Percentiles rank a stretch among this genome's conserved stretches.
phyloP scores from a whole-genome alignment of 1,140 invertebrate genomes.

The Anadara kagoshimensis region DNA sequence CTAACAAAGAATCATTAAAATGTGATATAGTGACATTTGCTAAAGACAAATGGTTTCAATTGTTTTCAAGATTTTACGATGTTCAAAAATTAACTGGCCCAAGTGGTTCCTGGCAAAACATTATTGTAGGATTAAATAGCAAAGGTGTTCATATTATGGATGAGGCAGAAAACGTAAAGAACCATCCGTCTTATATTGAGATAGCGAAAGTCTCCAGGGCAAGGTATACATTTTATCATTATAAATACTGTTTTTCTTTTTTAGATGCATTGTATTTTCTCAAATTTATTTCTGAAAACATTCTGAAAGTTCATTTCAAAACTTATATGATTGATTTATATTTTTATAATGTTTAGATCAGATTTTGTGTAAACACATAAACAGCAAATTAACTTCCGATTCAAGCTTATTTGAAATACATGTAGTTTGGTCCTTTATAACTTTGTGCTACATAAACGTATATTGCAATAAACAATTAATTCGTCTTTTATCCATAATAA shows the following conservation, averaged over 20 bases:
- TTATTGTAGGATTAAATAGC: conserved; percentile 43
- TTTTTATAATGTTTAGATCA: background rate
- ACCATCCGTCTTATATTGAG: conserved; percentile 52
- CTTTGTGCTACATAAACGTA: no score
- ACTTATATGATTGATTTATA: background rate
- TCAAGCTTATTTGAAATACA: background rate
- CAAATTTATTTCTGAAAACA: background rate
- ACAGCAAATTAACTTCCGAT: no score
- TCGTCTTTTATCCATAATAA: no score
- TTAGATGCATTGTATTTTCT: background rate
- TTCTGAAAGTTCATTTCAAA: background rate
- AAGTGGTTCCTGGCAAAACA: conserved; percentile 19
- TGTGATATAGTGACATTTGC: conserved; percentile 50
- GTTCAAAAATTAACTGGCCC: conserved; percentile 41
- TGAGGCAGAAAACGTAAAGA: conserved; percentile 50
- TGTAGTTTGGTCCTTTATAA: background rate
- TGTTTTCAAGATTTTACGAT: conserved; percentile 62
- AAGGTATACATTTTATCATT: conserved; percentile 41
- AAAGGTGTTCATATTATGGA: conserved; percentile 59
- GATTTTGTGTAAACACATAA: background rate
- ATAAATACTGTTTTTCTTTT: background rate
- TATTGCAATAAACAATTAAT: no score
- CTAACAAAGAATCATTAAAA: conserved; percentile 36
- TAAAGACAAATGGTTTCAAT: conserved; percentile 49
- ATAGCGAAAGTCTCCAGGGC: conserved; percentile 45